Evolutionary conservation across 2,888 invertebrate genomes (phyloP), one percentile per base, ranked within the genome.

Genomic region (Bugulina stolonifera): DNA sequence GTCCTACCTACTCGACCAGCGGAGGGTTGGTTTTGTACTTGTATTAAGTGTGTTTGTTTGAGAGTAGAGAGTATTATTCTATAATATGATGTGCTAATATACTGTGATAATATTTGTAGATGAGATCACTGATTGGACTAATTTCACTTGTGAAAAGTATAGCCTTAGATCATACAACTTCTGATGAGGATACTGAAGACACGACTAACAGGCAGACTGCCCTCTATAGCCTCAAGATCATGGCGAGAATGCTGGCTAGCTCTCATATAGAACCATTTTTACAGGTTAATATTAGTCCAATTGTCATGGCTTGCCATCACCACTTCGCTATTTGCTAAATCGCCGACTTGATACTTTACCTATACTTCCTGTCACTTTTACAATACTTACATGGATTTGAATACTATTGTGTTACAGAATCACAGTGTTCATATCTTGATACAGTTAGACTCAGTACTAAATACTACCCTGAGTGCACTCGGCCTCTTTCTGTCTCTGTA

Each of bases 191-290:
- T 74, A 91, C 91, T 78, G 81, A 81, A 25, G 80, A 88, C 64
- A 89, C 90, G 77, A 82, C 89, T 25, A 89, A 91, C 75, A 90
- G 92, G 77, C 94, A 95, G 85, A 91, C 91, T 0, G 91, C 92
- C 0, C 85, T 96, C 35, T 87, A 93, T 58, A 90, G 92, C 0
- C 83, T 95, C 64, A 94, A 95, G 83, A 84, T 94, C 22, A 82
- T 95, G n/a, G 90, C 92, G 0, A 90, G 90, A 81, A 84, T 89
- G 73, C 84, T 93, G 69, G 92, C 91, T 0, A 79, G 86, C 0
- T 86, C 89, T 29, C 87, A 91, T 76, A 90, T 91, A 0, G 87
- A 88, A 5, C 87, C 89, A 43, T 94, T 94, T 80, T 88, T 89
- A 74, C 86, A 88, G 35, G 88, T n/a, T n/a, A n/a, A n/a, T n/a